Base-by-base conservation (phyloP, 2,797 vertebrate genomes). In the Ceyx erithaca region DNA sequence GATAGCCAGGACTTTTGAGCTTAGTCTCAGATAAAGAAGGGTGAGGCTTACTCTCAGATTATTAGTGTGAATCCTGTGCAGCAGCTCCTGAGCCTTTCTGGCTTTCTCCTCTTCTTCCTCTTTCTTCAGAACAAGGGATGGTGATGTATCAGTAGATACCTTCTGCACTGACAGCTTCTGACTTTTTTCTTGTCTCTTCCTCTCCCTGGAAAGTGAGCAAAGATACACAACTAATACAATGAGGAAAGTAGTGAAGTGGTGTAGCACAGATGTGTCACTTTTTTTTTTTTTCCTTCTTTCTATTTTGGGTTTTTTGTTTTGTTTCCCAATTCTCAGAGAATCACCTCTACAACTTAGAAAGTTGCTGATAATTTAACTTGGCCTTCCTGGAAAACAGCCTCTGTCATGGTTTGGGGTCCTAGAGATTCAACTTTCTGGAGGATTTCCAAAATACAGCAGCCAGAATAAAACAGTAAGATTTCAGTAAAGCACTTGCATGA, bases 191-290 rank as follows among this genome's bases (percentile, higher is more conserved):
- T 95, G 88, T 89, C 80, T 97, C 80, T 97, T 98, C 51, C 85
- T 94, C 68, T 98, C 97, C 87, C 99, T 99, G 94, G 79, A 94
- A 94, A 96, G 91, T 79, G 63, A 89, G 94, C 35, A 95, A 82
- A 94, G 77, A 84, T 61, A 77, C 52, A 75, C 22, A 81, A 69
- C 40, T 88, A 62, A 31, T 37, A 91, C 4, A 76, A 90, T 6
- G 45, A 90, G 37, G 18, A 57, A 76, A 85, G 25, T 37, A 51
- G 7, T 12, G 12, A 11, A 55, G 77, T 37, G 46, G 7, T 12
- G 12, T 14, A 55, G 77, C 57, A 41, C 30, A 71, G 41, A 33
- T 33, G 52, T 57, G 64, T 81, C 30, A 31, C 23, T 45, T 14
- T 41, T 93, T 57, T 46, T 40, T 40, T 14, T 40, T 40, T 8